phyloP scores from a whole-genome alignment of 92 coral and sea anemone genomes.

The Parazoanthus atlanticus region DNA sequence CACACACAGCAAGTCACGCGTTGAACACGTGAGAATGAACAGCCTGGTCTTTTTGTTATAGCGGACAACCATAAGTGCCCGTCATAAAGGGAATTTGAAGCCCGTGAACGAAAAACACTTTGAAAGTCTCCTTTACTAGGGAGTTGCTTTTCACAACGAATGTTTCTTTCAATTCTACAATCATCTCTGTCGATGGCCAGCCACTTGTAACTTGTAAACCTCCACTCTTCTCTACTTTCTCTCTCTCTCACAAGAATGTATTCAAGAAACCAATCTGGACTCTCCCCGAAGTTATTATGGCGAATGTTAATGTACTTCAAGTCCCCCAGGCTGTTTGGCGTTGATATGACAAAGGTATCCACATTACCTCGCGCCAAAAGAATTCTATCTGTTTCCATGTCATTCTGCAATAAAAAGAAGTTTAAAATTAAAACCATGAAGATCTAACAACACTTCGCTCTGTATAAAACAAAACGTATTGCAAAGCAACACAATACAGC shows the following conservation, averaged over 20 bases:
- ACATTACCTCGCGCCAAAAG: constrained; percentile 57
- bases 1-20: constrained; percentile 68
- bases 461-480: not conserved
- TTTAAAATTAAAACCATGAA: not conserved
- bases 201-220: constrained; percentile 59
- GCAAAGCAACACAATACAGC: not conserved
- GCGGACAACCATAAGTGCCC: constrained; percentile 74
- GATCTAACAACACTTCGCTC: not conserved
- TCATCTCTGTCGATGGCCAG: constrained; percentile 62
- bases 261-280: constrained; percentile 68
- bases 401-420: constrained; percentile 1
- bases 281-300: constrained; percentile 57
- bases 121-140: constrained; percentile 27
- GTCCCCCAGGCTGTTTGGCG: constrained; percentile 44
- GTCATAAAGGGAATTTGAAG: constrained; percentile 56
- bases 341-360: constrained; percentile 34
- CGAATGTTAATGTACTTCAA: constrained; percentile 42
- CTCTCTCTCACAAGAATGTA: constrained; percentile 43
- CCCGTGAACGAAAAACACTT: constrained; percentile 33
- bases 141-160: constrained; percentile 42
- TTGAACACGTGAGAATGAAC: constrained; percentile 68
- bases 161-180: constrained; percentile 47
- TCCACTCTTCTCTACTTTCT: constrained; percentile 47
- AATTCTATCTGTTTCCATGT: constrained; percentile 22
- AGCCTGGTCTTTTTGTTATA: constrained; percentile 50